phyloP scores from a whole-genome alignment of 2,113 vertebrate genomes.

The Otus sunia region DNA sequence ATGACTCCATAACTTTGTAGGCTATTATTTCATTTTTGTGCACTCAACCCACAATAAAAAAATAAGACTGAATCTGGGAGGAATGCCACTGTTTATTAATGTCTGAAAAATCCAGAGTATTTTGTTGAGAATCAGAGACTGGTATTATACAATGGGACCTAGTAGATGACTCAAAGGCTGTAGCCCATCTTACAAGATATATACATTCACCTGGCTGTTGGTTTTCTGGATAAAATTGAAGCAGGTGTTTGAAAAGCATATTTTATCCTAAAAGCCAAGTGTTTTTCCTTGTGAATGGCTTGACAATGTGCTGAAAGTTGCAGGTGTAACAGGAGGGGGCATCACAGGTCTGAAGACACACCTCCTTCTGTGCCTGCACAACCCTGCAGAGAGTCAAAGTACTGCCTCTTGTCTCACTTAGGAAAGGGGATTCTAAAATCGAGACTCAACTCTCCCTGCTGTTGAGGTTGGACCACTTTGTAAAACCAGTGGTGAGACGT shows the following conservation, averaged over 20 bases:
- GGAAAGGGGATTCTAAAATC: background rate
- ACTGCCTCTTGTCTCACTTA: background rate
- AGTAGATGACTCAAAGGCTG: background rate
- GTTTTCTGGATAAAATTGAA: background rate
- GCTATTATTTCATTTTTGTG: background rate
- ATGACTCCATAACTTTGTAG: background rate
- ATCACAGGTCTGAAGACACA: background rate
- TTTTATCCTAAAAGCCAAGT: background rate
- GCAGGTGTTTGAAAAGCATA: background rate
- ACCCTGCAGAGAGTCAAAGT: background rate
- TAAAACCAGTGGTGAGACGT: background rate
- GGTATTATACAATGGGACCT: background rate
- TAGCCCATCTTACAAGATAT: background rate
- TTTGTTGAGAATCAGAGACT: background rate
- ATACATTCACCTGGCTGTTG: background rate
- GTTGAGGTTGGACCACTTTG: background rate
- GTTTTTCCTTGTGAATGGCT: background rate
- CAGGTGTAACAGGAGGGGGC: background rate
- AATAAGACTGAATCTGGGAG: background rate
- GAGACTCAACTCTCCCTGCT: background rate
- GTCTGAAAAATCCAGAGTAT: background rate
- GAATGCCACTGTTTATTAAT: background rate
- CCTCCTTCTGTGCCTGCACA: background rate
- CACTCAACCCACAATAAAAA: background rate
- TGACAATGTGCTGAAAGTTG: background rate